Evolutionary conservation across 92 coral and sea anemone genomes (phyloP), one percentile per base, ranked within the genome.

Genomic region (Diadumene lineata): DNA sequence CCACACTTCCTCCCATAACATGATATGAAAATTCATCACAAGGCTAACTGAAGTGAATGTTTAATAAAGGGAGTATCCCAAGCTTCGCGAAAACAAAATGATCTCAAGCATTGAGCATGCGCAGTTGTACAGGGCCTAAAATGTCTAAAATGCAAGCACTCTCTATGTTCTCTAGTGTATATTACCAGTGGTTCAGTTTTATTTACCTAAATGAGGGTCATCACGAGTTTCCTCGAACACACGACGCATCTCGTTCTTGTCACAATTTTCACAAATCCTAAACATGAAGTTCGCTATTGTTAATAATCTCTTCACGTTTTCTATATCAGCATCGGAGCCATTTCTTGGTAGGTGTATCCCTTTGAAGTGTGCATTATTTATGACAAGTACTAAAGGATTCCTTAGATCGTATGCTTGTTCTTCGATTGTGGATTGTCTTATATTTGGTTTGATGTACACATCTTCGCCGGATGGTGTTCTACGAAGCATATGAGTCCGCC

Each of bases 301-400:
- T 18, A 84, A 60, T 43, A 94, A 86, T 28, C 23, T 38, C 15
- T 43, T 66, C 70, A 94, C 57, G 76, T 94, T 86, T 11, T 76
- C 60, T 31, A 48, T 60, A 48, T 94, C 98, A 11, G 84, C 82
- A 1, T 27, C 15, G 0, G 92, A 97, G 11, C 98, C 98, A 44
- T 81, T 87, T 55, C 98, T 76, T 19, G 98, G 91, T 0, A 69
- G 70, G 2, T 82, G 83, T 22, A 34, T 61, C 11, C 43, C 28
- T 25, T 28, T 60, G 48, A 94, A 92, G 48, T 88, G 85, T 26
- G 92, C 90, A 34, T 94, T 94, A 82, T 86, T 87, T 30, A 94
- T 89, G 27, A 94, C 75, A 17, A 94, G 31, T 31, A 92, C 83
- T 57, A 79, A 92, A 0, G 98, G 98, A 81, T 94, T 86, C 70